These are phyloP conservation scores for Andrena marginata DNA, from an alignment of 2,888 invertebrate genomes.

Conservation along the genomic window DNA sequence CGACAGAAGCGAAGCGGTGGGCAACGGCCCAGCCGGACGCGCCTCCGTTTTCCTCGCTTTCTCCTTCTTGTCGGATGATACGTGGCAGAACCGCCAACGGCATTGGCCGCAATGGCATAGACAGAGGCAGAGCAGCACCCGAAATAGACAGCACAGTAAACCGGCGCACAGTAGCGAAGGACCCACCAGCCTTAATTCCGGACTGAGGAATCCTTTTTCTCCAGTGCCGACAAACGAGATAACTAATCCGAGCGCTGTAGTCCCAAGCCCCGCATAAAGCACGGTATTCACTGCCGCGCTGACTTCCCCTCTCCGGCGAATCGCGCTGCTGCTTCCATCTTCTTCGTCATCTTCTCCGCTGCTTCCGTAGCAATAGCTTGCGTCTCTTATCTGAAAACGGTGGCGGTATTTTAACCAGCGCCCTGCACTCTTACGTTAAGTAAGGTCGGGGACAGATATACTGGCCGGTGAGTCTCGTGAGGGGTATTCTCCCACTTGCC, in stretches of 20 bases:
- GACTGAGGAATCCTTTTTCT: constrained; percentile 95
- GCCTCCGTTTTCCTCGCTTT: constrained; percentile 73
- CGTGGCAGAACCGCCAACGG: constrained; percentile 86
- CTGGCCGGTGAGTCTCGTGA: too few species aligned
- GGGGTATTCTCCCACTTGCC: too few species aligned
- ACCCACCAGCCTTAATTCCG: constrained; percentile 94
- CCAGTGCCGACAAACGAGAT: constrained; percentile 96
- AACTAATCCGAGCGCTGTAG: constrained; percentile 93
- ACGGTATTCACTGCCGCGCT: constrained; percentile 94
- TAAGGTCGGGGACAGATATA: too few species aligned
- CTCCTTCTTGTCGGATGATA: constrained; percentile 71
- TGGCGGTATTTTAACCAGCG: background rate
- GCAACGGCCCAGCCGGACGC: constrained; percentile 66
- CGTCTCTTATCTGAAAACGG: constrained; percentile 91
- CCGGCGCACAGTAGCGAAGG: constrained; percentile 93
- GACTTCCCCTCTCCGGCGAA: constrained; percentile 88
- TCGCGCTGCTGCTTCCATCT: constrained; percentile 85
- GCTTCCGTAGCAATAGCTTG: constrained; percentile 92
- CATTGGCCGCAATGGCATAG: constrained; percentile 91
- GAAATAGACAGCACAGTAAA: constrained; percentile 92
- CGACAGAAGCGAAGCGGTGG: constrained; percentile 76
- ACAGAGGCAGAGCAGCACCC: constrained; percentile 94
- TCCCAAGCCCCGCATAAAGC: constrained; percentile 94
- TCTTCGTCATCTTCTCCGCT: constrained; percentile 87
- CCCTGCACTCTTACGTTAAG: too few species aligned